Evolutionary conservation across 1,140 invertebrate genomes (phyloP), one percentile per base, ranked within the genome.

Genomic region (Sarcophaga bullata): DNA sequence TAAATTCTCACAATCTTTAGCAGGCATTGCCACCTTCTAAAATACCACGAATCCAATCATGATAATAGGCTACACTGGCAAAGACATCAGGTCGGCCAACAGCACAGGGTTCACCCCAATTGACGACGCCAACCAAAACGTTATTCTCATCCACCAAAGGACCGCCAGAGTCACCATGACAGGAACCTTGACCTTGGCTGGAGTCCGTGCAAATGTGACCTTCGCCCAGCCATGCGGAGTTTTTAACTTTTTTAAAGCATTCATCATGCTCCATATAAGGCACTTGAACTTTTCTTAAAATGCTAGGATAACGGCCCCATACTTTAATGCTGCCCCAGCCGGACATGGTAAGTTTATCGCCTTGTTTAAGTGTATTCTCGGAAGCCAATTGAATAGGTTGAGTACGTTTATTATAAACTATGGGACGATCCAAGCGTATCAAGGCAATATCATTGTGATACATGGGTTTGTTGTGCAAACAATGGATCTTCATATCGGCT

Each of bases 151-250:
- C 88, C 19, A 90, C 87, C 80, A 92, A 81, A 1, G 91, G 91
- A 50, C 91, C 91, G 54, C 91, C 91, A 15, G 90, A 91, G 81
- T 92, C 91, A 25, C 91, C 90, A 85, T 93, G 90, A 81, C 93
- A 93, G 72, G 92, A 91, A 8, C 93, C 93, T 86, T 93, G 90
- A 10, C 93, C 93, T 37, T 84, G 82, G 84, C 91, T 91, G 3
- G 92, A 94, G 10, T 92, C 89, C 0, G 93, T 93, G 83, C 93
- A 94, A 73, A 94, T 91, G 83, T 94, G 92, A 8, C 87, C 88
- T 0, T 83, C 83, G 17, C 86, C 83, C 75, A 89, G 11, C 85
- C 87, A 81, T 37, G 10, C 84, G 46, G 80, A 15, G 15, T 87
- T 89, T 3, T 78, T 75, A 8, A 89, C 85, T 9, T 76, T 78